Percentiles rank a stretch among this genome's conserved stretches.
Conservation (phyloP, 2,113 vertebrate genomes). For the Prochilodus magdalenae region DNA sequence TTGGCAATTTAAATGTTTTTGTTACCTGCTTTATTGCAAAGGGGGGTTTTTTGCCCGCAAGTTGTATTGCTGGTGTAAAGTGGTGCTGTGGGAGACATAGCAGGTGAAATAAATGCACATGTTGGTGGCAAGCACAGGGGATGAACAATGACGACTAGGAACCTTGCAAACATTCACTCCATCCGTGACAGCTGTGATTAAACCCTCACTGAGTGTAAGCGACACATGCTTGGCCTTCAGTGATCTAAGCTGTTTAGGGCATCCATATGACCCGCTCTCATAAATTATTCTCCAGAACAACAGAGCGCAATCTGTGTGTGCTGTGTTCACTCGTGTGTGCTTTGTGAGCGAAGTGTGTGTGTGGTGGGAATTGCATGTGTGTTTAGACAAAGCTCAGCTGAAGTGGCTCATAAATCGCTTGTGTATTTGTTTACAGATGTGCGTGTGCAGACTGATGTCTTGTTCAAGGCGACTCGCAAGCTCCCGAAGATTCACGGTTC, state of each 20-base stretch:
- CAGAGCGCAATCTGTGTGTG: neutral
- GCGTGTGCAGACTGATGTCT: conserved; percentile 14
- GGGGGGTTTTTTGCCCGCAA: neutral
- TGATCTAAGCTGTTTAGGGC: conserved; percentile 14
- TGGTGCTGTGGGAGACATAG: neutral
- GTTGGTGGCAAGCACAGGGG: conserved; percentile 23
- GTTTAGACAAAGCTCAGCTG: conserved; percentile 3
- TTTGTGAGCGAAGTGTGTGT: neutral
- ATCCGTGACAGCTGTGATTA: neutral
- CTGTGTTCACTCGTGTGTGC: neutral
- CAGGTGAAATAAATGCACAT: conserved; percentile 5
- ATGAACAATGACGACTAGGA: neutral
- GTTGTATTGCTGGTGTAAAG: conserved; percentile 7
- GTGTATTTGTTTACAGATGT: conserved; percentile 39
- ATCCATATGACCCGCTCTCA: neutral
- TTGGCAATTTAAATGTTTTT: neutral
- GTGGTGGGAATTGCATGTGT: conserved; percentile 1
- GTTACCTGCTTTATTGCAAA: neutral
- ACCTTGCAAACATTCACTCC: neutral
- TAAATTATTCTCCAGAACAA: conserved; percentile 17
- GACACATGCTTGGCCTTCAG: neutral
- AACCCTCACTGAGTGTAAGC: neutral
- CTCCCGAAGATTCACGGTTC: conserved; percentile 11
- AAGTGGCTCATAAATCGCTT: conserved; percentile 34
- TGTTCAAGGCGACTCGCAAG: conserved; percentile 42